phyloP scores from a whole-genome alignment of 2,888 invertebrate genomes.

The Oscheius sp. region DNA sequence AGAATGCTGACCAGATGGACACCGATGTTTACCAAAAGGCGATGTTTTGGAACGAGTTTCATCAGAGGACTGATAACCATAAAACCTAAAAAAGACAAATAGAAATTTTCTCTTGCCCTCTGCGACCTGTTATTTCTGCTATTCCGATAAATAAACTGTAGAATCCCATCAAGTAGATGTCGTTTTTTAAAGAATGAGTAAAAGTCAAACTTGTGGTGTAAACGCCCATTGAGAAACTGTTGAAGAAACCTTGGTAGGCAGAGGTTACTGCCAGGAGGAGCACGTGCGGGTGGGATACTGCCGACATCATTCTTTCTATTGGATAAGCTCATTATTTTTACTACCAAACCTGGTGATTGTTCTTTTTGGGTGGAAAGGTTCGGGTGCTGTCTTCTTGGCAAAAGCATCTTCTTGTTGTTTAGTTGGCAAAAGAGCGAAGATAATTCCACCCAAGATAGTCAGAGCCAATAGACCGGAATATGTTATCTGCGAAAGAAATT shows the following conservation, averaged over 20 bases:
- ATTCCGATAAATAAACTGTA: slow-evolving; percentile 44
- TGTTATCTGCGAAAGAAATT: slow-evolving; percentile 31
- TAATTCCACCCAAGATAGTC: slow-evolving; percentile 35
- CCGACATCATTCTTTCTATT: slow-evolving; percentile 41
- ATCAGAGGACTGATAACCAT: slow-evolving; percentile 48
- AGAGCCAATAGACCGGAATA: slow-evolving; percentile 45
- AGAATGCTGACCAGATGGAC: slow-evolving; percentile 36
- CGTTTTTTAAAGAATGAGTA: slow-evolving; percentile 40
- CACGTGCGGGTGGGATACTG: slow-evolving; percentile 41
- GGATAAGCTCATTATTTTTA: not conserved
- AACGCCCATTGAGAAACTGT: slow-evolving; percentile 47
- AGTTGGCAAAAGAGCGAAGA: slow-evolving; percentile 45
- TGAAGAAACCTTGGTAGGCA: slow-evolving; percentile 49
- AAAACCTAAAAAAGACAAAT: slow-evolving; percentile 37
- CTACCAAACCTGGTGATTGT: not conserved
- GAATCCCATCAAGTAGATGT: slow-evolving; percentile 45
- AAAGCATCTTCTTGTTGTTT: slow-evolving; percentile 47
- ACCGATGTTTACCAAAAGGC: slow-evolving; percentile 43
- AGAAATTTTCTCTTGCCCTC: not conserved
- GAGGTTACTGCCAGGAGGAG: slow-evolving; percentile 42
- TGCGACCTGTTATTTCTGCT: slow-evolving; percentile 30
- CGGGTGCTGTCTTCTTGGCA: slow-evolving; percentile 37
- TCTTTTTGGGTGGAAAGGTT: not conserved
- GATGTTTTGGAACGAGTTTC: slow-evolving; percentile 45
- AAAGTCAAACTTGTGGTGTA: slow-evolving; percentile 47